Evolutionary conservation across 2,113 vertebrate genomes (phyloP), one percentile per base, ranked within the genome.

Genomic region (Haplochromis burtoni): DNA sequence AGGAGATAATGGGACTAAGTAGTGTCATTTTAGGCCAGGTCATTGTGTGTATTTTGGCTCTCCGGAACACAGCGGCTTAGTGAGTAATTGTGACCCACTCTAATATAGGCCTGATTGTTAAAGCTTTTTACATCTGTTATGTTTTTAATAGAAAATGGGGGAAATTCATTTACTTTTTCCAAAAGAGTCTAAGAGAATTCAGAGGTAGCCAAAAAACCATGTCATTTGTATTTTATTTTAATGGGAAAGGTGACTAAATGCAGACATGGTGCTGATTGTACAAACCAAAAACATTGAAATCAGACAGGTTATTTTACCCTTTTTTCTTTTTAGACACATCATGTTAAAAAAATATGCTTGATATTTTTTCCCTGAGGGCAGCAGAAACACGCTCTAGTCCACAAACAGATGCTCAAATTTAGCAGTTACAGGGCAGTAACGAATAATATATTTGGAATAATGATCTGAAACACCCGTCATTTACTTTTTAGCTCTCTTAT

Each of bases 21-120:
- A 76, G 71, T 76, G 71, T 76, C 71, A 47, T 76, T 76, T 76
- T 49, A 76, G 71, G 24, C 71, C 71, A 49, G 71, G 24, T 76
- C 71, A 76, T 45, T 76, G 71, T 49, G 71, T 47, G 24, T 47
- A 49, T 76, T 76, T 76, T 47, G 42, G 71, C 21, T 76, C 71
- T 76, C 42, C 0, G 1, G 40, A 76, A 47, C 40, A 76, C 40
- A 76, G 68, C 24, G 9, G 68, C 71, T 76, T 76, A 76, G 71
- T 49, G 71, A 76, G 42, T 31, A 76, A 29, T 49, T 76, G 71
- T 76, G 71, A 76, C 42, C 42, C 42, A 29, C 26, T 47, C 24
- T 76, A 31, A 76, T 76, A 47, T 29, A 47, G 42, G 42, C 26
- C 24, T 0, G 21, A 47, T 76, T 16, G 24, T 29, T 76, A 47